Base-by-base conservation (phyloP, 2,888 invertebrate species). In the Apotomis capreana region DNA sequence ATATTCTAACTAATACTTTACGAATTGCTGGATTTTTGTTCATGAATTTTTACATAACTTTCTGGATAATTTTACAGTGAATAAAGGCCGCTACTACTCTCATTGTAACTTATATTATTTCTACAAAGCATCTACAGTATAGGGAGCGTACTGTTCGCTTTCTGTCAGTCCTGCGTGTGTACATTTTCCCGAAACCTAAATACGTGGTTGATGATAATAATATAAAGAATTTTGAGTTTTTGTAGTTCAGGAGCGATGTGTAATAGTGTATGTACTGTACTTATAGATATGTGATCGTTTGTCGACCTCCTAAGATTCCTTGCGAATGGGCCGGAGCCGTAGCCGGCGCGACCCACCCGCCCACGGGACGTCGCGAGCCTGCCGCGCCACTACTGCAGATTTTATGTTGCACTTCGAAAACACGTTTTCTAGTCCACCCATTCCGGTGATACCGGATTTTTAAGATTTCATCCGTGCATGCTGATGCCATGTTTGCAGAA, bases 381-480 rank as follows among this genome's bases (percentile, higher is more conserved):
- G 89, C 86, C 85, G 80, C 49, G 52, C 63, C 61, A 82, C 78
- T 82, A 82, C 81, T 83, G 82, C 85, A 85, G 84, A 89, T 89
- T 89, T 89, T 88, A 87, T 88, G 87, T 88, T 86, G 82, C 87
- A 86, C 85, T 80, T 77, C 75, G 79, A 82, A 89, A 89, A 90
- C 90, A 83, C 78, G 91, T 89, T 89, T 87, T 83, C 83, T 83
- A 88, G 86, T 82, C 78, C 80, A 78, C 78, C 79, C 77, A 79
- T 80, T 78, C 79, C 80, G 79, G 80, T 80, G 78, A 80, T 82
- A 81, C 79, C 78, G 77, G 76, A 69, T 74, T 69, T 69, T 72
- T 69, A 52, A 61, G 49, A 64, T 65, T 59, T 54, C 36, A 52
- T 59, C 15, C 54, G 52, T 59, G 36, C 65, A 15, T 54, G 37